Evolutionary conservation across 2,888 invertebrate genomes (phyloP), one percentile per base, ranked within the genome.

Genomic region (Leucophenga maculata): DNA sequence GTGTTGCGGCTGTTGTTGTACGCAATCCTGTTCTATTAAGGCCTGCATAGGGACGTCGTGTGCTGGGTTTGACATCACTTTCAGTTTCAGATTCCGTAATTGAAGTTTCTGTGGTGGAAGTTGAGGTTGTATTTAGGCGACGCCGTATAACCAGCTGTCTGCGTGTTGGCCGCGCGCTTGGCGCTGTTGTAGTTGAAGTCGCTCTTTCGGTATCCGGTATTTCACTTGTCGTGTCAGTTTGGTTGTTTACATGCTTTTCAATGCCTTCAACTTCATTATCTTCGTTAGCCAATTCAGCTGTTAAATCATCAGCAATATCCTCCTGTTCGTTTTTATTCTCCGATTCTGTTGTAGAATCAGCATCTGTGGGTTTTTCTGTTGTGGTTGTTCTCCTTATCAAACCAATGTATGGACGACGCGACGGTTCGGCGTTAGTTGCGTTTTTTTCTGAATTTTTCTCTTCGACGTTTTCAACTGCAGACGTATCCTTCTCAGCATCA

Each of bases 31-130:
- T 69, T 31, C 78, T 71, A 18, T 73, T 79, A 0, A 78, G 13
- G 32, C 69, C 72, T 6, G 64, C 60, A 52, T 70, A 78, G 0
- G 52, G 14, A 1, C 73, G 70, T 2, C 76, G 75, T n/a, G 74
- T 75, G 3, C 74, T 78, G 0, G 68, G 18, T n/a, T 31, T 39
- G 0, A 20, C 22, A 16, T 62, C 46, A 18, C 67, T 72, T 6
- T 39, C 20, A 67, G 16, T 13, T 1, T 55, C 62, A 32, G n/a
- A 11, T 48, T 50, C 46, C 13, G 18, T 50, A 8, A 22, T 31
- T 20, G 57, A n/a, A 13, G 6, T 66, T 55, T 70, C 67, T 39
- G 68, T 67, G 0, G 57, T 65, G 1, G 52, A 39, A 18, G 48
- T 64, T 22, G 26, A 65, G n/a, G 54, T 69, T 64, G 72, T 6